These are phyloP conservation scores for Drosophila nr. fundita DNA, from an alignment of 2,888 invertebrate genomes.

Conservation along the genomic window DNA sequence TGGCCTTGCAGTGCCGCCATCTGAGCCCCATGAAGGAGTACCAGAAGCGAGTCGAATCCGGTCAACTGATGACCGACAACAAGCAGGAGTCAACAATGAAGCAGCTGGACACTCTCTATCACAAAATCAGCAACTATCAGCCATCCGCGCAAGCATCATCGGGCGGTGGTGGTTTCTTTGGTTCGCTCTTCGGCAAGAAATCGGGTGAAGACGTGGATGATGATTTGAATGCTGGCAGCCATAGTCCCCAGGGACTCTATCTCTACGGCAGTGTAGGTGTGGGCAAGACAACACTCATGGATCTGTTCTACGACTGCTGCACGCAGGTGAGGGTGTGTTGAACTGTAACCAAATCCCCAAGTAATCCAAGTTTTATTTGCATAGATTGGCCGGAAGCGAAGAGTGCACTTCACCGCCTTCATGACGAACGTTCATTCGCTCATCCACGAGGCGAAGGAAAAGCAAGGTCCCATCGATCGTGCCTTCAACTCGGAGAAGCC, in stretches of 20 bases:
- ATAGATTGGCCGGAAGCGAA: constrained; percentile 89
- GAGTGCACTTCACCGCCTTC: constrained; percentile 98
- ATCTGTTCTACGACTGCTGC: constrained; percentile 95
- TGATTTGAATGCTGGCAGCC: constrained; percentile 67
- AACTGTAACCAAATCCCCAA: not conserved
- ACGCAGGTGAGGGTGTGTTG: constrained; percentile 82
- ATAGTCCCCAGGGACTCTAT: constrained; percentile 89
- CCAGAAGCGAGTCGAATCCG: constrained; percentile 87
- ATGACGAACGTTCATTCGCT: constrained; percentile 97
- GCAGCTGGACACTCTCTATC: constrained; percentile 89
- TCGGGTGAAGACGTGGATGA: constrained; percentile 42
- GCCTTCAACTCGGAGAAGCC: constrained; percentile 85
- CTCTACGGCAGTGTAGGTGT: constrained; percentile 96
- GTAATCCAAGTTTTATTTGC: constrained; percentile 54
- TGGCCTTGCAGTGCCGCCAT: constrained; percentile 64
- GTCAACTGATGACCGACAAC: constrained; percentile 88
- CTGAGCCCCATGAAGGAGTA: constrained; percentile 86
- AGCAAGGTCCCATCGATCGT: constrained; percentile 85
- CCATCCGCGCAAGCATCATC: constrained; percentile 49
- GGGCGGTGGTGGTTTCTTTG: constrained; percentile 58
- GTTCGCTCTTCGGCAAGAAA: constrained; percentile 52
- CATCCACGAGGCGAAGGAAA: constrained; percentile 93
- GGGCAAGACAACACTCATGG: constrained; percentile 99
- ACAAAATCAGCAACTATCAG: constrained; percentile 84
- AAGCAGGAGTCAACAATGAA: constrained; percentile 90